A percentile compares a stretch with the other conserved stretches of the same genome.
These are phyloP conservation scores for Dynastes hyllus DNA, from an alignment of 2,888 invertebrate genomes.

Conservation along the genomic window DNA sequence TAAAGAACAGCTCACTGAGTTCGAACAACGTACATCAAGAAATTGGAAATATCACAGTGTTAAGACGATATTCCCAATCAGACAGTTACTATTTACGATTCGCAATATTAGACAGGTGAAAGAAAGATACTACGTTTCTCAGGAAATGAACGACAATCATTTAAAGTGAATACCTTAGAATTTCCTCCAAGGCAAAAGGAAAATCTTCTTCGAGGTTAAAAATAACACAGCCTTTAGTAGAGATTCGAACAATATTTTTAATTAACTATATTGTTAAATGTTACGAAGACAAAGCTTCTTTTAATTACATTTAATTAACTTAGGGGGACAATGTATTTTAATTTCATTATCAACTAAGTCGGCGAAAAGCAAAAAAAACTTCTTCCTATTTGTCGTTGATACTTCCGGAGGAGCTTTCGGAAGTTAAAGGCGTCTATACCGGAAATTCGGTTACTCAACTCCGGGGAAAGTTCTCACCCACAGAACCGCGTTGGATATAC, in stretches of 20 bases:
- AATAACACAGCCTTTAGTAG: background rate
- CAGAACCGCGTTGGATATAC: too few relatives aligned
- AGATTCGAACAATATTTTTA: background rate
- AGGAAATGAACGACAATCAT: background rate
- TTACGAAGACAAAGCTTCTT: background rate
- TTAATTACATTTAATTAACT: background rate
- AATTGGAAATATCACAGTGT: too few relatives aligned
- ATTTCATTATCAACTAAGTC: background rate
- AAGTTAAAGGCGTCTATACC: background rate
- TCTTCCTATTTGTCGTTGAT: background rate
- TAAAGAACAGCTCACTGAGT: too few relatives aligned
- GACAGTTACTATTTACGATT: background rate
- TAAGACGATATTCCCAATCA: background rate
- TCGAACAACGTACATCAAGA: too few relatives aligned
- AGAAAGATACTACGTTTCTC: background rate
- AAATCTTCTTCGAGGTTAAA: background rate
- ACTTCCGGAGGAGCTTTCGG: background rate
- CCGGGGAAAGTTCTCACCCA: background rate
- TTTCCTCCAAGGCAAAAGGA: background rate
- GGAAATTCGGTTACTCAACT: conserved; percentile 10
- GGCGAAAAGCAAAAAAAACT: background rate
- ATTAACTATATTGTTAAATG: background rate
- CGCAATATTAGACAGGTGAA: background rate
- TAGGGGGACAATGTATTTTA: background rate
- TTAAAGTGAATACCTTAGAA: background rate